Conservation (phyloP, 2,888 invertebrate genomes). For the Deroplatys truncata region DNA sequence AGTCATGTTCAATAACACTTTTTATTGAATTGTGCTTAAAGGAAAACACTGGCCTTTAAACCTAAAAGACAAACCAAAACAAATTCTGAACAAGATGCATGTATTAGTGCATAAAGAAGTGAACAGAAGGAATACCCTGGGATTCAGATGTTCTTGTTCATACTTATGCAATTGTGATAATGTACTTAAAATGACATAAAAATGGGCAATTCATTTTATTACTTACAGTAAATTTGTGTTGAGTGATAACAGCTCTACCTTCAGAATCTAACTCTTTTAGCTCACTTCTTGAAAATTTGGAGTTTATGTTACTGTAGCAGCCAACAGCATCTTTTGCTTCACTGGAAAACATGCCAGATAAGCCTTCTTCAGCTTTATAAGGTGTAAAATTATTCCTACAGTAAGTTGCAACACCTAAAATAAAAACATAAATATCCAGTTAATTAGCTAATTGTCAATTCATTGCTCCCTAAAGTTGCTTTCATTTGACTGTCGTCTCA, state of each 20-base stretch:
- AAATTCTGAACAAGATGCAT: too few relatives aligned
- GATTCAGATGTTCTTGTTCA: too few relatives aligned
- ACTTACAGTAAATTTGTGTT: slow-evolving; percentile 37
- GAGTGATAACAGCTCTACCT: slow-evolving; percentile 47
- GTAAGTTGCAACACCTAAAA: slow-evolving; percentile 47
- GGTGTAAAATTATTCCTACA: slow-evolving; percentile 42
- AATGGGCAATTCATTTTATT: neutral
- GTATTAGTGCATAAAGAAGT: too few relatives aligned
- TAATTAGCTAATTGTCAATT: neutral
- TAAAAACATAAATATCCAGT: neutral
- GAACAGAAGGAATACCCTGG: too few relatives aligned
- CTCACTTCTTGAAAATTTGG: slow-evolving; percentile 40
- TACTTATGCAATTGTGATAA: too few relatives aligned
- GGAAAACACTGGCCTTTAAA: too few relatives aligned
- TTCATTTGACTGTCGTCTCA: neutral
- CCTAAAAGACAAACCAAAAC: too few relatives aligned
- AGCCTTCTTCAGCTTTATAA: slow-evolving; percentile 45
- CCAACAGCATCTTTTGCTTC: slow-evolving; percentile 36
- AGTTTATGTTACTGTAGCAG: slow-evolving; percentile 38
- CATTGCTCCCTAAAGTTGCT: neutral
- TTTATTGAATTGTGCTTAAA: too few relatives aligned
- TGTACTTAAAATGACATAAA: too few relatives aligned
- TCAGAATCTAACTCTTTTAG: slow-evolving; percentile 45
- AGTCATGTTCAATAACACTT: too few relatives aligned
- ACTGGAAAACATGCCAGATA: slow-evolving; percentile 37